These are phyloP conservation scores for Sturnus vulgaris DNA, from an alignment of 2,113 vertebrate species.

Conservation along the genomic window DNA sequence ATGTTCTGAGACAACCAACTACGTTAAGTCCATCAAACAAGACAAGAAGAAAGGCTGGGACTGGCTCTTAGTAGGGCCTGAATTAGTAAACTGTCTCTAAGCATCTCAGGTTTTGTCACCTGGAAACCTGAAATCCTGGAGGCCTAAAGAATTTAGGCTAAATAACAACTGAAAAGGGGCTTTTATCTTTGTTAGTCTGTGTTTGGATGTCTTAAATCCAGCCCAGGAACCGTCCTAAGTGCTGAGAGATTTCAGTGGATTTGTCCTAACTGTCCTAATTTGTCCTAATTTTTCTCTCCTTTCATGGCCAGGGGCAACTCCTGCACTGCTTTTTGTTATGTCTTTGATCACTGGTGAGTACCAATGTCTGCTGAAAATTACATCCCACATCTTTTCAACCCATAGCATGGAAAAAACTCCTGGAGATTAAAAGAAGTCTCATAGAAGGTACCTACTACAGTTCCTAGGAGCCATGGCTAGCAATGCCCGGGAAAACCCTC, in stretches of 20 bases:
- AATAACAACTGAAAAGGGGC: neutral
- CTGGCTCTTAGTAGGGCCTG: neutral
- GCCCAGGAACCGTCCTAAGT: neutral
- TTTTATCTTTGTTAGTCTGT: neutral
- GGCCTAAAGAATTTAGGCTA: neutral
- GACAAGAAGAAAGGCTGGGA: neutral
- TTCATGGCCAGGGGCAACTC: neutral
- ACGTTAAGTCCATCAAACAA: neutral
- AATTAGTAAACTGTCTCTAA: neutral
- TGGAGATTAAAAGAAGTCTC: neutral
- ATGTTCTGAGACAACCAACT: neutral
- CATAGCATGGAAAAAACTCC: neutral
- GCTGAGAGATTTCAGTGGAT: neutral
- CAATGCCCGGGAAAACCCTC: neutral
- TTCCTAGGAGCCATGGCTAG: neutral
- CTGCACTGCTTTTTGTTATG: neutral
- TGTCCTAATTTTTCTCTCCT: neutral
- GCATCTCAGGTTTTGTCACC: neutral
- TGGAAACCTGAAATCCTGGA: neutral
- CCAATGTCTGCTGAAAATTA: neutral
- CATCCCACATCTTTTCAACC: neutral
- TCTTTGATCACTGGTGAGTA: neutral
- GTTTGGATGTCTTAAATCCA: neutral
- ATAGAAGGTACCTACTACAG: neutral
- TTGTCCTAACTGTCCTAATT: neutral